Evolutionary conservation across 2,888 invertebrate genomes (phyloP).

Genomic region (Aradus depressus): DNA sequence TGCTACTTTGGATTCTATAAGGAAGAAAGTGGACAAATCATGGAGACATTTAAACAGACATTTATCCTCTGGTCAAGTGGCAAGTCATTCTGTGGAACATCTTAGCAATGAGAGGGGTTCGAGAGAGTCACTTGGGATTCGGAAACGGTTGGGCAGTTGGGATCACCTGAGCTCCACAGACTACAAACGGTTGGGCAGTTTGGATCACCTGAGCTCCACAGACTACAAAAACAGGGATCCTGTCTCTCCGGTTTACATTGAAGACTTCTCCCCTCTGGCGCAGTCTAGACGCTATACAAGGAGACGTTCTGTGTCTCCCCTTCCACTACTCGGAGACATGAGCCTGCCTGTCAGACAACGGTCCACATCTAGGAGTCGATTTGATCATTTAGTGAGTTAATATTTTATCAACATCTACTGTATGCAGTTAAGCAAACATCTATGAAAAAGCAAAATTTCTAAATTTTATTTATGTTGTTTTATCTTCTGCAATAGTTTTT

Average conservation of each 20-base stretch:
- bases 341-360: constrained; percentile 1
- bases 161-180: constrained; percentile 6
- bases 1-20: constrained; percentile 9
- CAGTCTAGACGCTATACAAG: constrained; percentile 13
- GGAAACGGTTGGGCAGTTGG: not conserved
- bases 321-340: not conserved
- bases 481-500: too few relatives aligned
- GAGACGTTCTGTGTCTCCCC: constrained; percentile 7
- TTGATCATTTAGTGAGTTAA: constrained; percentile 9
- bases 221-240: not conserved
- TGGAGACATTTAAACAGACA: constrained; percentile 11
- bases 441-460: too few relatives aligned
- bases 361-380: constrained; percentile 2
- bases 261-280: constrained; percentile 13
- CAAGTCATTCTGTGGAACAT: not conserved
- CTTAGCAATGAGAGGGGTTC: too few relatives aligned
- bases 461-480: too few relatives aligned
- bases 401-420: too few relatives aligned
- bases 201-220: constrained; percentile 4
- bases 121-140: not conserved
- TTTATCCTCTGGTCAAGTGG: not conserved
- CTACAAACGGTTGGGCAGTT: not conserved
- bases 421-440: too few relatives aligned
- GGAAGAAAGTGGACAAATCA: constrained; percentile 12
- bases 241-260: constrained; percentile 2